These are phyloP conservation scores for Neomorphus geoffroyi DNA, from an alignment of 2,797 vertebrate genomes.

Conservation along the genomic window DNA sequence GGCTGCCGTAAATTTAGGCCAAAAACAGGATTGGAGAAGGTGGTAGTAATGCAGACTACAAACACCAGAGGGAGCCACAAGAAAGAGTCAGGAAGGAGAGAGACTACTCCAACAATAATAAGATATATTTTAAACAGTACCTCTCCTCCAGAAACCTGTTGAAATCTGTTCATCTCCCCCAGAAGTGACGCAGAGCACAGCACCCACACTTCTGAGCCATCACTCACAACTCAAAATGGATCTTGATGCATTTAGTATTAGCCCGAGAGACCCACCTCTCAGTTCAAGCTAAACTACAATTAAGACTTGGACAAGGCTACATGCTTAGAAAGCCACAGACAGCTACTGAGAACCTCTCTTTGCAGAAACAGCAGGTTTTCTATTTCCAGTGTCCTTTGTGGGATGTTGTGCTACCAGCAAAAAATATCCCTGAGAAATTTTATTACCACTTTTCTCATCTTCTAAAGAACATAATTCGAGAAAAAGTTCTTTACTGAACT, in stretches of 20 bases:
- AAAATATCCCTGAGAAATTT: neutral
- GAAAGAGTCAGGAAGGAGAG: neutral
- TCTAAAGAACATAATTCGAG: neutral
- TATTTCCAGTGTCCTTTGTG: neutral
- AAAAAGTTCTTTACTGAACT: neutral
- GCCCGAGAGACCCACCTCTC: neutral
- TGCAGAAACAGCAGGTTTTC: conserved; percentile 1
- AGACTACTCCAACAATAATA: neutral
- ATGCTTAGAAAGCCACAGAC: neutral
- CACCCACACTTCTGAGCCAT: neutral
- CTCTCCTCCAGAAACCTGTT: neutral
- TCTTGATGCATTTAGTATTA: neutral
- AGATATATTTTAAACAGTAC: neutral
- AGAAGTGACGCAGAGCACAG: neutral
- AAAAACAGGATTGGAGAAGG: neutral
- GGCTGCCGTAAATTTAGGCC: neutral
- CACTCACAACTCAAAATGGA: neutral
- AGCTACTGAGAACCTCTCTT: neutral
- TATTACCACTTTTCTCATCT: neutral
- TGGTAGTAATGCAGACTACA: neutral
- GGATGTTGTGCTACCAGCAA: neutral
- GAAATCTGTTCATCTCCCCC: neutral
- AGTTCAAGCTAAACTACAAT: neutral
- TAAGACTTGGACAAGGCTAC: neutral
- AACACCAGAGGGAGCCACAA: neutral